Conservation (phyloP, 1,140 invertebrate genomes). For the Lordiphosa collinella region DNA sequence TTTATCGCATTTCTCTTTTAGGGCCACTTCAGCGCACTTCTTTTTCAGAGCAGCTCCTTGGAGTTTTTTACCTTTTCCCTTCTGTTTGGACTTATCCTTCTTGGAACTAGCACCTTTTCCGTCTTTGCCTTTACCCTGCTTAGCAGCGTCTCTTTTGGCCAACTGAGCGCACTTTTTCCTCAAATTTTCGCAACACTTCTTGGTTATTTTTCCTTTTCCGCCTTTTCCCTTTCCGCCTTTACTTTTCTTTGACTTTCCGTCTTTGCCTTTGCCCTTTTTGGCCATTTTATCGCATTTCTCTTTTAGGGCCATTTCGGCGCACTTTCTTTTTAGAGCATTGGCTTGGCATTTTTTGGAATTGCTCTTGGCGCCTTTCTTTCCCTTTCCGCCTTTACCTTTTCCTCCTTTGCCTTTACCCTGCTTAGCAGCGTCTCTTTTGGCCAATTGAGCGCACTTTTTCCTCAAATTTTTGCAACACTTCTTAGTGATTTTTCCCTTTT, state of each 20-base stretch:
- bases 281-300: conserved; percentile 13
- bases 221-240: background rate
- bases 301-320: background rate
- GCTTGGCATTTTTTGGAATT: background rate
- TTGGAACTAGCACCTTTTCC: background rate
- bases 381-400: conserved; percentile 2
- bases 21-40: background rate
- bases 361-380: conserved; percentile 2
- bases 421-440: background rate
- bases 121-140: background rate
- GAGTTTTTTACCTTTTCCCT: background rate
- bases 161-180: background rate
- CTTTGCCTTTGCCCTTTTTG: background rate
- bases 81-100: conserved; percentile 6
- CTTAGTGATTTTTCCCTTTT: too few species aligned
- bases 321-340: conserved; percentile 1
- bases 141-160: background rate
- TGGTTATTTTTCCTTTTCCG: too few species aligned
- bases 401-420: background rate
- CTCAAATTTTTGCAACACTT: too few species aligned
- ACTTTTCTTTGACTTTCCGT: too few species aligned
- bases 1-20: background rate
- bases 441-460: background rate
- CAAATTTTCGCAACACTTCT: too few species aligned
- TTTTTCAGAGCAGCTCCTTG: background rate